Percentiles rank a stretch among this genome's conserved stretches.
Conservation (phyloP, 2,797 vertebrate genomes). For the Sebastes nivosus region DNA sequence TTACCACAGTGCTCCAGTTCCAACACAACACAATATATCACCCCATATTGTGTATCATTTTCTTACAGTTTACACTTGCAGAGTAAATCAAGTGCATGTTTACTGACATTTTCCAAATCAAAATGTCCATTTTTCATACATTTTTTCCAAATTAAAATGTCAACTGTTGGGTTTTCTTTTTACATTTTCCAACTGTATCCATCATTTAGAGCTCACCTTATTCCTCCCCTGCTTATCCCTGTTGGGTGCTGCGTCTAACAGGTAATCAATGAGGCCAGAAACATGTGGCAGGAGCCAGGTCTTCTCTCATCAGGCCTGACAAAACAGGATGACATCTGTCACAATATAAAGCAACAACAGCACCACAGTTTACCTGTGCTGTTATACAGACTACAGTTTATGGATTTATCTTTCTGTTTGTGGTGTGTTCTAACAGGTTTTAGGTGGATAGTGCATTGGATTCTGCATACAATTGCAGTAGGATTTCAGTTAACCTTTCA, state of each 20-base stretch:
- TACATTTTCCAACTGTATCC: not conserved
- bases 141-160: not conserved
- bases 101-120: not conserved
- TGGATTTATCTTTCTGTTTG: constrained; percentile 2
- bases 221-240: not conserved
- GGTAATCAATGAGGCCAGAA: constrained; percentile 63
- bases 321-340: constrained; percentile 48
- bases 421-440: not conserved
- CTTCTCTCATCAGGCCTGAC: constrained; percentile 39
- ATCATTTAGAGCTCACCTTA: not conserved
- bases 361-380: not conserved
- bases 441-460: not conserved
- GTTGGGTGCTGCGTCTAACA: constrained; percentile 42
- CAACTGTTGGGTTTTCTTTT: not conserved
- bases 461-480: not conserved
- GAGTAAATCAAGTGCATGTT: not conserved
- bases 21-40: not conserved
- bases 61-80: not conserved
- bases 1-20: not conserved
- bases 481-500: not conserved
- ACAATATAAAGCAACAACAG: constrained; percentile 38
- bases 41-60: not conserved
- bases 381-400: not conserved
- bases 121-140: not conserved
- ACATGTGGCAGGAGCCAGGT: not conserved